Evolutionary conservation across 2,888 invertebrate species (phyloP).

Genomic region (Mactromeris polynyma): DNA sequence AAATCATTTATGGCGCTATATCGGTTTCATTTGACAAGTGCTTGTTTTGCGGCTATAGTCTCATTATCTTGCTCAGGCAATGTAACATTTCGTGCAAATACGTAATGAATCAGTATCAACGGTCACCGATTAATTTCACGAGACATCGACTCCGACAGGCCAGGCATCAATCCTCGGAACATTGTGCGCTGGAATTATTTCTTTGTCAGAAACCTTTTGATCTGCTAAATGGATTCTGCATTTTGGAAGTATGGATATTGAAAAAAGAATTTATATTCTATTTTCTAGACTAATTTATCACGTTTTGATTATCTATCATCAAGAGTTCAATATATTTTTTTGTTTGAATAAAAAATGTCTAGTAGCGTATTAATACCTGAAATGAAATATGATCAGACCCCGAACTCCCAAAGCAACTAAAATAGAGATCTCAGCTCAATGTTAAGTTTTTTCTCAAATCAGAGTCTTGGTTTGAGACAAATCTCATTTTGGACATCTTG

Average conservation of each 20-base stretch:
- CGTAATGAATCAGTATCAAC: constrained; percentile 27
- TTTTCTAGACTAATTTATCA: background rate
- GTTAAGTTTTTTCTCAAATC: too few species aligned
- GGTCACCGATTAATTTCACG: constrained; percentile 53
- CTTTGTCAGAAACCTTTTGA: background rate
- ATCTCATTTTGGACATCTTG: too few species aligned
- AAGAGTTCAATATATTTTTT: too few species aligned
- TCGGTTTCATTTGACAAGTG: background rate
- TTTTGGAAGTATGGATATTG: background rate
- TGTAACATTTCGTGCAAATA: constrained; percentile 1
- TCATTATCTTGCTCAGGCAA: constrained; percentile 1
- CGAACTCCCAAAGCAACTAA: too few species aligned
- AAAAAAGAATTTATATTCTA: background rate
- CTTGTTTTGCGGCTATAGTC: background rate
- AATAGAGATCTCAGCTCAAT: too few species aligned
- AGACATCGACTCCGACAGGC: constrained; percentile 34
- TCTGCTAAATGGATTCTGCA: background rate
- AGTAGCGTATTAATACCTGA: too few species aligned
- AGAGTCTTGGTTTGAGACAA: too few species aligned
- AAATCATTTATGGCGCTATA: background rate
- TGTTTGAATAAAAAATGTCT: too few species aligned
- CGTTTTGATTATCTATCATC: too few species aligned
- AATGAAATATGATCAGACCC: too few species aligned
- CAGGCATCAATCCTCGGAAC: constrained; percentile 5
- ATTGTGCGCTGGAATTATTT: background rate